Evolutionary conservation across 2,888 invertebrate species (phyloP), one percentile per base, ranked within the genome.

Genomic region (Coronaproctus castanopsis): DNA sequence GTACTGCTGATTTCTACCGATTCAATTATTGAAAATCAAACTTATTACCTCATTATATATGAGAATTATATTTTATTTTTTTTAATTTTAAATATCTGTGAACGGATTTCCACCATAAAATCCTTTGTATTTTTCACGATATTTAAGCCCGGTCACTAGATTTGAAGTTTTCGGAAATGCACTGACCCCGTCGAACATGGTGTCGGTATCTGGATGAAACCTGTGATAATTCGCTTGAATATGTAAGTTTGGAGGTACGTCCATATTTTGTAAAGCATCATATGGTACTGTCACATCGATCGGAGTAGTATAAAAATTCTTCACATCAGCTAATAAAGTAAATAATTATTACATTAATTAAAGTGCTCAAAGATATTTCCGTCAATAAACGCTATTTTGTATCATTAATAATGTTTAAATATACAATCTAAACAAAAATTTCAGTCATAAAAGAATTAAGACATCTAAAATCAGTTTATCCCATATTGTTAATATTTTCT

Each of bases 121-220:
- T 24, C 67, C 65, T 60, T 77, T 77, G 71, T 90, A 93, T 71
- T 88, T 91, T 3, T 10, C 24, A 65, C 81, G 83, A 65, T 83
- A 78, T 69, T 85, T 87, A 2, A 93, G 70, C 24, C 92, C 88
- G 0, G 87, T 80, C 0, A 93, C 88, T 58, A 89, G 72, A 0
- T 87, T 89, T 1, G 89, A 87, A 68, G 83, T 83, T 67, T 82
- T 80, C 1, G 91, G 90, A 70, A 83, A 95, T 0, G 89, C 93
- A 23, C 87, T 82, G 65, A 81, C 71, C 8, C 93, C 93, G 63
- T 77, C 76, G 70, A 87, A 85, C 70, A 75, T 74, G 77, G 70
- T 60, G 71, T 67, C 67, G 2, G 66, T 66, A 83, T 85, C 83
- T 64, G 91, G 88, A 74, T 90, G 79, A 72, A 90, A 95, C 60